Evolutionary conservation across 2,113 vertebrate genomes (phyloP).

Genomic region (Varanus salvator): DNA sequence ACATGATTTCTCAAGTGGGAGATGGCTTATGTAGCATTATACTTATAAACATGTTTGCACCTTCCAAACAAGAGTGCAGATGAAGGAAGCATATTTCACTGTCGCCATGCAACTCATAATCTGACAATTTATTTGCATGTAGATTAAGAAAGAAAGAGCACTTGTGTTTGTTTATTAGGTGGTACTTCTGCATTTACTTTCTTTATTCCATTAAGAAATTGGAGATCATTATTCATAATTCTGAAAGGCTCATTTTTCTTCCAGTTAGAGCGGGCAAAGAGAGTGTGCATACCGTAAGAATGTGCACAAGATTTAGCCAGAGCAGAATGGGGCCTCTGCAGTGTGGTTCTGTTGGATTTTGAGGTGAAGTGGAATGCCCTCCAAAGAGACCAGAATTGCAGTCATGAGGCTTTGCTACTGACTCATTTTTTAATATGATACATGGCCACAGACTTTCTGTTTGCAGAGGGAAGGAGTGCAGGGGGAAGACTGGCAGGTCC

Average conservation of each 20-base stretch:
- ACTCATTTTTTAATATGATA: no score
- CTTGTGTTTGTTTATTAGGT: neutral
- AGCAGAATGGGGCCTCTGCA: no score
- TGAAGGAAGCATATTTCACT: constrained; percentile 3
- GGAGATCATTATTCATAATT: neutral
- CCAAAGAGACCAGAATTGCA: no score
- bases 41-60: constrained; percentile 6
- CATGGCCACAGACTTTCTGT: no score
- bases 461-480: no score
- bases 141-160: neutral
- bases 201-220: constrained; percentile 2
- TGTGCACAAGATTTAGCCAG: neutral
- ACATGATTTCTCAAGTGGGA: constrained; percentile 7
- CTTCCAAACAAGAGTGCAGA: neutral
- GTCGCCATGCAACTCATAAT: neutral
- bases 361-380: no score
- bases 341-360: no score
- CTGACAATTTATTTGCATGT: constrained; percentile 12
- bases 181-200: neutral
- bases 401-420: no score
- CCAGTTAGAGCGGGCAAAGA: no score
- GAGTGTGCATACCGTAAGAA: neutral
- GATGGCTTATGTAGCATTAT: constrained; percentile 14
- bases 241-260: neutral
- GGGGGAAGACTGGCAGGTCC: no score